phyloP scores from a whole-genome alignment of 2,113 vertebrate genomes.

The Hippoglossus stenolepis region DNA sequence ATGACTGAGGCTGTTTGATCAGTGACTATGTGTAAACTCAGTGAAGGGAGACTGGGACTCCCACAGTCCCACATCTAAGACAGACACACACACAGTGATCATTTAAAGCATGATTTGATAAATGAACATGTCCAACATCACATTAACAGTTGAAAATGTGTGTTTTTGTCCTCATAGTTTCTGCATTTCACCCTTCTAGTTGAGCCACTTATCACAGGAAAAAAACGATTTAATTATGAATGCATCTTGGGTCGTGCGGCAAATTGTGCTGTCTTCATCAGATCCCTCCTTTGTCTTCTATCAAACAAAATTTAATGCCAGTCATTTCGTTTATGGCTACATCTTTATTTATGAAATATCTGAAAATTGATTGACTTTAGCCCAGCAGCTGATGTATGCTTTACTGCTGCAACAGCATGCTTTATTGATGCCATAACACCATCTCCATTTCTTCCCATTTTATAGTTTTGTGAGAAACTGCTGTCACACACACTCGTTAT shows the following conservation, averaged over 20 bases:
- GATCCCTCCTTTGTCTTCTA: slow-evolving; percentile 56
- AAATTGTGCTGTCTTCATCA: slow-evolving; percentile 62
- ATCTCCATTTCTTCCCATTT: slow-evolving; percentile 67
- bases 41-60: slow-evolving; percentile 35
- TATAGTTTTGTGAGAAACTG: slow-evolving; percentile 71
- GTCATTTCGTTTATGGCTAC: slow-evolving; percentile 72
- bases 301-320: slow-evolving; percentile 64
- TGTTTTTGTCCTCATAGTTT: slow-evolving; percentile 5
- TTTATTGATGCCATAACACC: slow-evolving; percentile 78
- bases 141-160: background rate
- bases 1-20: slow-evolving; percentile 73
- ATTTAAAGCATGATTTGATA: background rate
- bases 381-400: slow-evolving; percentile 70
- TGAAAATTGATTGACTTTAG: slow-evolving; percentile 70
- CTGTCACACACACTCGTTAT: slow-evolving; percentile 56
- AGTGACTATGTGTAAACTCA: slow-evolving; percentile 62
- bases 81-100: slow-evolving; percentile 2
- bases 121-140: background rate
- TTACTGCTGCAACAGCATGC: slow-evolving; percentile 70
- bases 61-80: slow-evolving; percentile 30
- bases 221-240: slow-evolving; percentile 20
- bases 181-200: background rate
- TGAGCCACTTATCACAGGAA: slow-evolving; percentile 2
- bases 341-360: slow-evolving; percentile 76
- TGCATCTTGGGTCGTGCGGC: slow-evolving; percentile 12